Evolutionary conservation across 2,888 invertebrate species (phyloP).

Genomic region (Oxytorus armatus): DNA sequence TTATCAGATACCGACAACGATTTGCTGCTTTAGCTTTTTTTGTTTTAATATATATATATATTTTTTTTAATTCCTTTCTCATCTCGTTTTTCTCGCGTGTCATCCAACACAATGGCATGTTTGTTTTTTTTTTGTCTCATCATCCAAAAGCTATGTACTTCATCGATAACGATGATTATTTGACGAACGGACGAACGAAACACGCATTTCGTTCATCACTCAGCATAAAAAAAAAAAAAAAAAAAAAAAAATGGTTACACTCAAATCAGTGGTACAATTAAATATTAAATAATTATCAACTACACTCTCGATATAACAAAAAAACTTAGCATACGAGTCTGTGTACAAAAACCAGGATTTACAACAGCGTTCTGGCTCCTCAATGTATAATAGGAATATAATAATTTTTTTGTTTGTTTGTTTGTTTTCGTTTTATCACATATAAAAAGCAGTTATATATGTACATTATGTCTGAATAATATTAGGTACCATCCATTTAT

Average conservation of each 20-base stretch:
- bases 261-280: conserved; percentile 76
- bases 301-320: conserved; percentile 78
- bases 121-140: conserved; percentile 5
- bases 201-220: conserved; percentile 23
- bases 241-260: conserved; percentile 64
- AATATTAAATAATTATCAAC: conserved; percentile 83
- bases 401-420: conserved; percentile 73
- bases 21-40: conserved; percentile 54
- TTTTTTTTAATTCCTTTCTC: conserved; percentile 40
- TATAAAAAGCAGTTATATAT: conserved; percentile 84
- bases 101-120: conserved; percentile 54
- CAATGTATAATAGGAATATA: conserved; percentile 82
- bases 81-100: conserved; percentile 18
- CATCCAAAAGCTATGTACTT: conserved; percentile 22
- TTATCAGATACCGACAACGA: conserved; percentile 71
- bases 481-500: conserved; percentile 78
- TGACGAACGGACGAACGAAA: conserved; percentile 57
- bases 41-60: conserved; percentile 26
- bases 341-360: conserved; percentile 83
- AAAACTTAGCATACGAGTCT: conserved; percentile 80
- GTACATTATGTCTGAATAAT: conserved; percentile 81
- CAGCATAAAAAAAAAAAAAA: conserved; percentile 24
- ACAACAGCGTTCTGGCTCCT: conserved; percentile 81
- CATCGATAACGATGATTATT: conserved; percentile 64
- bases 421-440: conserved; percentile 74